These are phyloP conservation scores for Acanthosepion pharaonis DNA, from an alignment of 2,888 invertebrate genomes.

Conservation along the genomic window DNA sequence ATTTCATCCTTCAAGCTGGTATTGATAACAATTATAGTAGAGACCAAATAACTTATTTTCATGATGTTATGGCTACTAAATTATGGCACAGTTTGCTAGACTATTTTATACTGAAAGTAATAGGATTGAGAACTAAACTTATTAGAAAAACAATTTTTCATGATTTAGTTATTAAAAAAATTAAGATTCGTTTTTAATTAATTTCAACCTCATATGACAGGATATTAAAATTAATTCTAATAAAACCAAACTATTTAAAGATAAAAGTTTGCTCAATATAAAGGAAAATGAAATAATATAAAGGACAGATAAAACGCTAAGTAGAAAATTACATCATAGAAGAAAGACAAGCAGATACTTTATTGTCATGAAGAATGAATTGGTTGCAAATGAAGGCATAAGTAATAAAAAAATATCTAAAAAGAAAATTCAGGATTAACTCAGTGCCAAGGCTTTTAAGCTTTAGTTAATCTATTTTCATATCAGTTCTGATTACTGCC, in stretches of 20 bases:
- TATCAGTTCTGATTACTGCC: no score
- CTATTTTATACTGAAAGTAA: neutral
- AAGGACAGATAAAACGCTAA: neutral
- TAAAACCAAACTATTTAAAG: neutral
- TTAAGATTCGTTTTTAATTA: neutral
- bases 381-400: neutral
- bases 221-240: neutral
- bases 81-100: neutral
- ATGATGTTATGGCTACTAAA: neutral
- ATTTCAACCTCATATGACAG: neutral
- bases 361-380: neutral
- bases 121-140: neutral
- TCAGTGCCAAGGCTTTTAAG: neutral
- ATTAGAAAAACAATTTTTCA: neutral
- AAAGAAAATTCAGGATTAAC: neutral
- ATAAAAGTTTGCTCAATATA: neutral
- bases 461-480: neutral
- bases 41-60: neutral
- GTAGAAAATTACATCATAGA: neutral
- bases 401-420: neutral
- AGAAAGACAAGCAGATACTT: neutral
- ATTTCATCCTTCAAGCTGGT: neutral
- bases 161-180: neutral
- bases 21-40: neutral
- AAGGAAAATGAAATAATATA: neutral